Evolutionary conservation across 2,888 invertebrate genomes (phyloP), one percentile per base, ranked within the genome.

Genomic region (Ceratothoa steindachneri): DNA sequence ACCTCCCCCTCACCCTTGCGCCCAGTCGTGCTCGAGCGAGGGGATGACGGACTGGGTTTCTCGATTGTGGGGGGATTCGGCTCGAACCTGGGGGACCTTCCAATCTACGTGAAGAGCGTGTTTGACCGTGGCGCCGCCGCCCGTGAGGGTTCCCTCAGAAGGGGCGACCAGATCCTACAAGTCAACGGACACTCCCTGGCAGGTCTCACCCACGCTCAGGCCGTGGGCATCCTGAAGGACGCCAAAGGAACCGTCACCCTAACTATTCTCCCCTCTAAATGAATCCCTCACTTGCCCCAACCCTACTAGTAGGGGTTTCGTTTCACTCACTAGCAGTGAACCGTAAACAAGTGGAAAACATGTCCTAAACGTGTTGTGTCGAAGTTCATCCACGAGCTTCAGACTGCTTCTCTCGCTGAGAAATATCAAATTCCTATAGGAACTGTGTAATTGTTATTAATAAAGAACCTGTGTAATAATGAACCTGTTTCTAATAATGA

Each of bases 11-110:
- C 75, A 55, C 73, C 77, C n/a, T 68, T 74, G 60, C 67, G 77
- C 27, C 71, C 82, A 60, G 85, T 87, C 74, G 81, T 83, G 52
- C 82, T 88, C 80, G 85, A 86, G 75, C 83, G 87, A 64, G 87
- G 87, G 22, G 82, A 83, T 22, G 87, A 87, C 71, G 87, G 87
- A 2, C 84, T 88, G 51, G 87, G 88, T 19, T 88, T 88, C 82
- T 86, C 86, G 71, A 87, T 88, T 41, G 87, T 88, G 0, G 87
- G 87, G 27, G 87, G 85, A 31, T 82, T 82, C 71, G 86, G 85
- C 69, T 86, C 86, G 76, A 86, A 86, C 2, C 86, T 87, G 80
- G 87, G 87, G 0, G 85, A 87, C 81, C 83, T 87, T 72, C 88
- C 88, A 3, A 87, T 88, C 80, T 87, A 87, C 81, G 84, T 86